phyloP scores from a whole-genome alignment of 2,113 vertebrate species.

The Caloenas nicobarica region DNA sequence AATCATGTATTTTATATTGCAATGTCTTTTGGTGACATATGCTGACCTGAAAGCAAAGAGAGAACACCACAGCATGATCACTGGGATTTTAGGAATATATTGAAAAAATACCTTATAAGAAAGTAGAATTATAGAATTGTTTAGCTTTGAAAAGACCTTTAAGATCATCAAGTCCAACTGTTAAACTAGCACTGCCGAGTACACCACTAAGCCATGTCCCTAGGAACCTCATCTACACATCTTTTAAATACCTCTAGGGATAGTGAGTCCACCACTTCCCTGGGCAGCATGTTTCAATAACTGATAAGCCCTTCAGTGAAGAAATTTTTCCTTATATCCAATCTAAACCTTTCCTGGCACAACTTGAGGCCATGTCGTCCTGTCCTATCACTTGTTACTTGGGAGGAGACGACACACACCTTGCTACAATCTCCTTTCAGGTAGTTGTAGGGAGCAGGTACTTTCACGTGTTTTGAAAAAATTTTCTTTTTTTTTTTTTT shows the following conservation, averaged over 20 bases:
- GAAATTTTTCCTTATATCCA: not conserved
- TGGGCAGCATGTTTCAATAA: not conserved
- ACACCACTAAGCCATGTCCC: not conserved
- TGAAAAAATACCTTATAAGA: too few species aligned
- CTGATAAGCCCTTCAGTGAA: not conserved
- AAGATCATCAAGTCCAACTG: not conserved
- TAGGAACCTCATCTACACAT: accelerated
- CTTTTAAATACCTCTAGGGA: not conserved
- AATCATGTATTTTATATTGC: too few species aligned
- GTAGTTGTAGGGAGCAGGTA: not conserved
- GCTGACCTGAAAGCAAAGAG: too few species aligned
- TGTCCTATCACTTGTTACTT: not conserved
- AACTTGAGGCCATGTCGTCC: not conserved
- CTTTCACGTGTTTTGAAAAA: not conserved
- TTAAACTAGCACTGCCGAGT: not conserved
- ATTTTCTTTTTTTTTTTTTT: not conserved
- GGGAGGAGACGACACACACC: accelerated
- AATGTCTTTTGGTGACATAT: too few species aligned
- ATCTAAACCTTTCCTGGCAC: not conserved
- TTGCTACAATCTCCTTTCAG: not conserved
- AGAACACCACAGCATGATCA: too few species aligned
- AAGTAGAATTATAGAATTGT: not conserved
- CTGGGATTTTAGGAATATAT: too few species aligned
- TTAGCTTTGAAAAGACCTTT: not conserved
- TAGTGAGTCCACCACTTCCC: not conserved